These are phyloP conservation scores for Sarcophaga rosellei DNA, from an alignment of 2,888 invertebrate genomes.

Conservation along the genomic window DNA sequence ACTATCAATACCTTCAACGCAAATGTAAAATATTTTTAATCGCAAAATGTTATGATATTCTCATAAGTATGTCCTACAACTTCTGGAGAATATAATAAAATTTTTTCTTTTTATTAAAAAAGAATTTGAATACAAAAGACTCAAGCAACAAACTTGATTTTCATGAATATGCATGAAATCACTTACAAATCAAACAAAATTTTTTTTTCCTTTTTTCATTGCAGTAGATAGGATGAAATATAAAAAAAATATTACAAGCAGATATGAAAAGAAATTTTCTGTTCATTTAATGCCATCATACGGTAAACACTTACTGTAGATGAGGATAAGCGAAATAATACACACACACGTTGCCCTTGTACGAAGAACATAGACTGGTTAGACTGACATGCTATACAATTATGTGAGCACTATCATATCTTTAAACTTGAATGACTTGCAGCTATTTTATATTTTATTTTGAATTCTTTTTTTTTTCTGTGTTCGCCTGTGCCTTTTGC, in stretches of 20 bases:
- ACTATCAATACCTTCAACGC: no score
- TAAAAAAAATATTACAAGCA: slow-evolving; percentile 5
- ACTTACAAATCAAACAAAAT: slow-evolving; percentile 11
- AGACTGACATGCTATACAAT: slow-evolving; percentile 54
- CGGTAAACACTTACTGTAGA: slow-evolving; percentile 55
- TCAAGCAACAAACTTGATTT: slow-evolving; percentile 63
- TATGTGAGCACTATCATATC: slow-evolving; percentile 66
- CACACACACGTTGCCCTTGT: slow-evolving; percentile 3
- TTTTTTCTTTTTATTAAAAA: no score
- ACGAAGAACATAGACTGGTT: slow-evolving; percentile 39
- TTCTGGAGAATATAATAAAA: no score
- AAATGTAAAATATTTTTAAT: no score
- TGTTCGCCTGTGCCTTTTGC: background rate
- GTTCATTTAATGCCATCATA: slow-evolving; percentile 52
- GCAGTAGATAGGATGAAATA: background rate
- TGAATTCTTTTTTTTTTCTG: background rate
- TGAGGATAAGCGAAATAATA: slow-evolving; percentile 41
- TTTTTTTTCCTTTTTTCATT: background rate
- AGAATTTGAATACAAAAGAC: slow-evolving; percentile 40
- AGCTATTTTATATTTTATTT: slow-evolving; percentile 55
- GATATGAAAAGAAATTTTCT: slow-evolving; percentile 27
- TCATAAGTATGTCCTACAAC: no score
- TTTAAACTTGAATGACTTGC: slow-evolving; percentile 67
- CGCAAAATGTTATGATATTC: no score
- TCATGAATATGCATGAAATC: slow-evolving; percentile 27